phyloP scores from a whole-genome alignment of 2,888 invertebrate species.

The Creontiades dilutus region DNA sequence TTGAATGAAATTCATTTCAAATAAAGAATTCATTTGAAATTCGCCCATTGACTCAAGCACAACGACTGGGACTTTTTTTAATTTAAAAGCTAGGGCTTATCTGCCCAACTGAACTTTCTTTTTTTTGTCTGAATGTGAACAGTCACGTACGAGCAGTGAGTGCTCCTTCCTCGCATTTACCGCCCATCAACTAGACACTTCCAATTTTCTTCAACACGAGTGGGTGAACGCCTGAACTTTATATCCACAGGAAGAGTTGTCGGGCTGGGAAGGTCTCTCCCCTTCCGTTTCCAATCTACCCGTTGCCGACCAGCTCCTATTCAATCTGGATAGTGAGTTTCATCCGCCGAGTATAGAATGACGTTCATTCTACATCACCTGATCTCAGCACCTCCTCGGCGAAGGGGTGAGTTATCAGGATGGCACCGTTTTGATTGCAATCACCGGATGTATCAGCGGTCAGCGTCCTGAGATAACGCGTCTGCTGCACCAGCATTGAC shows the following conservation, averaged over 20 bases:
- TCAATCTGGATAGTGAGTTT: not conserved
- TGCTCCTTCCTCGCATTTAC: not conserved
- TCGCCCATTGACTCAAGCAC: no score
- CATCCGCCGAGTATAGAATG: not conserved
- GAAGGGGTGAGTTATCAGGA: no score
- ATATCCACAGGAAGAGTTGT: not conserved
- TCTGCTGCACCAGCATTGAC: no score
- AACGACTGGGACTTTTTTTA: no score
- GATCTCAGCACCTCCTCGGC: no score
- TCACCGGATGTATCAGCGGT: not conserved
- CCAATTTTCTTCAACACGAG: slow-evolving; percentile 45
- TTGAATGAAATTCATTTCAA: no score
- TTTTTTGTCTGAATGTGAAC: not conserved
- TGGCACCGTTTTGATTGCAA: not conserved
- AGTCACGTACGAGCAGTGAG: not conserved
- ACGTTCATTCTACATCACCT: no score
- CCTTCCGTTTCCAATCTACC: slow-evolving; percentile 22
- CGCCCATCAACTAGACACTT: slow-evolving; percentile 64
- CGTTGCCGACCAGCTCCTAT: slow-evolving; percentile 7
- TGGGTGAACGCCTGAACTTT: slow-evolving; percentile 33
- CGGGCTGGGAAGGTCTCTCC: not conserved
- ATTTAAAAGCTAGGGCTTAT: no score
- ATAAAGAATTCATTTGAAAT: no score
- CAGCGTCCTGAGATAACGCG: not conserved
- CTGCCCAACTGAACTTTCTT: no score